Percentiles rank a stretch among this genome's conserved stretches.
phyloP scores from a whole-genome alignment of 2,888 invertebrate species.

The Oxyscelio sp. region DNA sequence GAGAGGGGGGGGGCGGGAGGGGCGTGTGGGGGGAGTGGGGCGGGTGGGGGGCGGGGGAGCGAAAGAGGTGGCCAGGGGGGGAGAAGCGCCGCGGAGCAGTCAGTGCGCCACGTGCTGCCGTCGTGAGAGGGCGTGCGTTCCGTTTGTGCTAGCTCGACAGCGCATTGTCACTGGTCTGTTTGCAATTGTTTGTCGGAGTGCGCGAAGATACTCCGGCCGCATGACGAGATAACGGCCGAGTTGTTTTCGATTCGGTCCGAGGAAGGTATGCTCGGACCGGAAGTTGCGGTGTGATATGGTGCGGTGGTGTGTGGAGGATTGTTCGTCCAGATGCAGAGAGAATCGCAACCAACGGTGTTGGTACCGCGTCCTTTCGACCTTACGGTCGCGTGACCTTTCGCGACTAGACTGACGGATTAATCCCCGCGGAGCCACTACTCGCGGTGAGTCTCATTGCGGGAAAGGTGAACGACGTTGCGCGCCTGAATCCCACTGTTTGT shows the following conservation, averaged over 20 bases:
- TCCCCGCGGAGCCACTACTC: constrained; percentile 85
- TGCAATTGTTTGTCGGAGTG: constrained; percentile 34
- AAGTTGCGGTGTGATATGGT: constrained; percentile 81
- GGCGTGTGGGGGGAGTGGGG: no score
- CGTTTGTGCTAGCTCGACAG: constrained; percentile 32
- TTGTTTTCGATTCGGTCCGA: constrained; percentile 3
- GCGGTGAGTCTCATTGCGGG: constrained; percentile 81
- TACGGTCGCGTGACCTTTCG: constrained; percentile 66
- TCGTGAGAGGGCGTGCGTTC: constrained; percentile 85
- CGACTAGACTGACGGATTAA: constrained; percentile 83
- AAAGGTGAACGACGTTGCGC: constrained; percentile 21
- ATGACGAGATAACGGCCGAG: constrained; percentile 59
- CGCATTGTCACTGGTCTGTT: constrained; percentile 30
- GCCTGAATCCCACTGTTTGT: not conserved
- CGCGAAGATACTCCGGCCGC: constrained; percentile 13
- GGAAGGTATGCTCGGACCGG: constrained; percentile 34
- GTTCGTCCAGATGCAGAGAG: constrained; percentile 77
- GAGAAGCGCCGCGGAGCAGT: constrained; percentile 85
- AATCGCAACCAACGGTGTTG: constrained; percentile 47
- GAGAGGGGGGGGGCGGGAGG: no score
- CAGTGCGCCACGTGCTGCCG: constrained; percentile 89
- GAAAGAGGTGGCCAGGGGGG: no score
- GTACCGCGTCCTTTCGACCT: constrained; percentile 68
- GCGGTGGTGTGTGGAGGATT: constrained; percentile 77
- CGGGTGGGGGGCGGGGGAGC: no score